phyloP scores from a whole-genome alignment of 2,797 vertebrate species.

The Liasis olivaceus region DNA sequence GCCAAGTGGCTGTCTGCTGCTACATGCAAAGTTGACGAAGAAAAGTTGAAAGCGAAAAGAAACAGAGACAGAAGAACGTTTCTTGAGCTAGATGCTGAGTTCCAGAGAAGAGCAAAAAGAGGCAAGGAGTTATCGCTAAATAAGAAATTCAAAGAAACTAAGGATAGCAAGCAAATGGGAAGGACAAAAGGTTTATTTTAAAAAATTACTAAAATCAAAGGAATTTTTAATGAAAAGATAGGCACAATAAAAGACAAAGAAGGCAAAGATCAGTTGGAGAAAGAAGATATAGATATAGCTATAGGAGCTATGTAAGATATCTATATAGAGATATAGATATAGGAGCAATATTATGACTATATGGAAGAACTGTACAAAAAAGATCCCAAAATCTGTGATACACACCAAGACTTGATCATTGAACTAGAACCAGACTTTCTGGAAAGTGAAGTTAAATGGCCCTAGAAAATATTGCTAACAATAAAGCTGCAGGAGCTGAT shows the following conservation, averaged over 20 bases:
- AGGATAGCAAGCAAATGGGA: not conserved
- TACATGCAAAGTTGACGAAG: not conserved
- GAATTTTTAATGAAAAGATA: not conserved
- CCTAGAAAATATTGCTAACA: not conserved
- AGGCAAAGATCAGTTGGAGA: not conserved
- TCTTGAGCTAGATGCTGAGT: not conserved
- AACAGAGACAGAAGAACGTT: not conserved
- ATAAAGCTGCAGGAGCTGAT: constrained; percentile 1
- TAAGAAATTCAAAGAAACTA: not conserved
- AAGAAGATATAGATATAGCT: not conserved
- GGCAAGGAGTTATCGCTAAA: not conserved
- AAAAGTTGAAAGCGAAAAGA: not conserved
- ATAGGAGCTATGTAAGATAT: too few relatives aligned
- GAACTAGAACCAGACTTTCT: not conserved
- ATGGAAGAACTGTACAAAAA: not conserved
- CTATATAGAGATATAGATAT: too few relatives aligned
- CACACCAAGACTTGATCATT: not conserved
- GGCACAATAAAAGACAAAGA: not conserved
- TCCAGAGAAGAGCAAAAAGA: not conserved
- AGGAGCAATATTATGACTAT: not conserved
- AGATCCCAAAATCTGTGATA: not conserved
- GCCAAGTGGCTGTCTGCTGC: too few relatives aligned
- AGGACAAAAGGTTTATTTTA: not conserved
- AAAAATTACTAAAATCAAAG: not conserved
- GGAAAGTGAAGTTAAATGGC: not conserved